These are phyloP conservation scores for Actinopyga echinites DNA, from an alignment of 53 echinoderm and acorn worm genomes.

Conservation along the genomic window DNA sequence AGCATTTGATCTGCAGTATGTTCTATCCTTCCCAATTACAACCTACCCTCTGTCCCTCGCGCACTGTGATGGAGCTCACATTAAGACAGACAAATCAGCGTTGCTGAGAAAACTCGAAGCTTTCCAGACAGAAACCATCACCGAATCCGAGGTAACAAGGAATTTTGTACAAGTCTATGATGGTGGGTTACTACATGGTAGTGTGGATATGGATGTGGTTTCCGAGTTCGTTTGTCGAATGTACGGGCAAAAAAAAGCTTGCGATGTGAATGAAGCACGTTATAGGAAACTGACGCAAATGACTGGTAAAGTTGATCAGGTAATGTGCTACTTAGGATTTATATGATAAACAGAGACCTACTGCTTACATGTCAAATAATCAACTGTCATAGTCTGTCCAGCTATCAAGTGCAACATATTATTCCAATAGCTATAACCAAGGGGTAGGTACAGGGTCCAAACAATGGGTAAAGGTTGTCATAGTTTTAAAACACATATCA, in stretches of 20 bases:
- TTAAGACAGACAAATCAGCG: not conserved
- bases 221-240: constrained; percentile 60
- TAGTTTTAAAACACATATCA: too few relatives aligned
- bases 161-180: constrained; percentile 39
- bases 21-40: constrained; percentile 56
- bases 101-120: constrained; percentile 57
- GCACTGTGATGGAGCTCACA: constrained; percentile 49
- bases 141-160: constrained; percentile 46
- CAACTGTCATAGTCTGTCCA: too few relatives aligned
- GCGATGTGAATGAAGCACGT: constrained; percentile 57
- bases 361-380: too few relatives aligned
- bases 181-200: not conserved
- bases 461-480: too few relatives aligned
- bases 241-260: constrained; percentile 50
- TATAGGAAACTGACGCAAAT: constrained; percentile 59
- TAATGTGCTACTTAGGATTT: too few relatives aligned
- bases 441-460: too few relatives aligned
- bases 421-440: too few relatives aligned
- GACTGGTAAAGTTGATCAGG: constrained; percentile 65
- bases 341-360: too few relatives aligned
- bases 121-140: constrained; percentile 41
- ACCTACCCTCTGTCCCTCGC: constrained; percentile 61
- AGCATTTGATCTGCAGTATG: constrained; percentile 32
- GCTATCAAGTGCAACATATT: too few relatives aligned
- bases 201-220: constrained; percentile 47